phyloP scores from a whole-genome alignment of 1,140 invertebrate species.

The Anoplolepis gracilipes region DNA sequence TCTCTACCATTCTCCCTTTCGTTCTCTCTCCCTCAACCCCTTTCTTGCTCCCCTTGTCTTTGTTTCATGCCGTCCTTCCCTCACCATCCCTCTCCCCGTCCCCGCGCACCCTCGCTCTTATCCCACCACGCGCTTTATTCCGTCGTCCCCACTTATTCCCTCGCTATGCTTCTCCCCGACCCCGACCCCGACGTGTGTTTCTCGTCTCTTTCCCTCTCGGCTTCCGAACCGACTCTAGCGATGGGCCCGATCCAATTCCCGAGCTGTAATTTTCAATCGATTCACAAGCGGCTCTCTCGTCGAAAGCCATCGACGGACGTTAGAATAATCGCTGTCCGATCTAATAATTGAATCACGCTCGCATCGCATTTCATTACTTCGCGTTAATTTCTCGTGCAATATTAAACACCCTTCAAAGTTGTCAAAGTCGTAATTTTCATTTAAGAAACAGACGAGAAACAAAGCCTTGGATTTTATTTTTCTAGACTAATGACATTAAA shows the following conservation, averaged over 20 bases:
- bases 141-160: constrained; percentile 52
- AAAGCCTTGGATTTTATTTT: neutral
- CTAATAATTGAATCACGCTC: constrained; percentile 47
- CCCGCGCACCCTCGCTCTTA: neutral
- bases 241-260: constrained; percentile 61
- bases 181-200: constrained; percentile 52
- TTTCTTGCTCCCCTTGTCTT: constrained; percentile 36
- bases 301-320: constrained; percentile 49
- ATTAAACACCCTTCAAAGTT: neutral
- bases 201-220: constrained; percentile 27
- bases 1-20: neutral
- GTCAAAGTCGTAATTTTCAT: neutral
- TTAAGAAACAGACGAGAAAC: neutral
- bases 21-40: constrained; percentile 52
- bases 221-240: constrained; percentile 31
- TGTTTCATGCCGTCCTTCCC: constrained; percentile 33
- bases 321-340: constrained; percentile 54
- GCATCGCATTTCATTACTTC: constrained; percentile 19
- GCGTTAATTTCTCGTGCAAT: constrained; percentile 24
- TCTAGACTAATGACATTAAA: neutral
- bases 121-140: constrained; percentile 36
- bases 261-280: constrained; percentile 63
- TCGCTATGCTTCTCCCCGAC: constrained; percentile 47
- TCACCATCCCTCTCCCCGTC: constrained; percentile 1
- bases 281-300: constrained; percentile 83